phyloP scores from a whole-genome alignment of 2,888 invertebrate species.

The Metellina segmentata region DNA sequence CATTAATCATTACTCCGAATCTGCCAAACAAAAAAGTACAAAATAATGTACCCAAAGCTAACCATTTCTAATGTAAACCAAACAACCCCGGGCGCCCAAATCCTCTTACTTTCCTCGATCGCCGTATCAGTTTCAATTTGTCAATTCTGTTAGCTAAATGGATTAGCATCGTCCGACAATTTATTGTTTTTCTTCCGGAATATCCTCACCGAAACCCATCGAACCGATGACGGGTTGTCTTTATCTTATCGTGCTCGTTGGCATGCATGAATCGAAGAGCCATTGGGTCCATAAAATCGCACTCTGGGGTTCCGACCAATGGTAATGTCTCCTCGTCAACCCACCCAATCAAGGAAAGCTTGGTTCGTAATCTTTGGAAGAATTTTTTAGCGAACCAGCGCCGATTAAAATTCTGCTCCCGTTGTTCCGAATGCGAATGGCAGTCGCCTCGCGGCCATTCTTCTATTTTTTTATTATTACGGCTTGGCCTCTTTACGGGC shows the following conservation, averaged over 20 bases:
- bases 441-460: neutral
- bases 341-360: neutral
- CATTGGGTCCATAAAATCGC: slow-evolving; percentile 16
- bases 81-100: neutral
- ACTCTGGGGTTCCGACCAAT: neutral
- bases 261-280: neutral
- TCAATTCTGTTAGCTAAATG: slow-evolving; percentile 9
- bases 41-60: neutral
- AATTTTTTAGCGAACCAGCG: slow-evolving; percentile 49
- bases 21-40: neutral
- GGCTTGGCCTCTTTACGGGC: slow-evolving; percentile 71
- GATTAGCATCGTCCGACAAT: slow-evolving; percentile 46
- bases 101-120: slow-evolving; percentile 41
- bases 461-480: neutral
- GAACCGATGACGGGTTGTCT: slow-evolving; percentile 2
- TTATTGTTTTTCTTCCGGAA: slow-evolving; percentile 16
- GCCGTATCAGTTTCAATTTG: slow-evolving; percentile 50
- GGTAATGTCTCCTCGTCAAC: neutral
- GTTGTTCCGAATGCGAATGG: slow-evolving; percentile 26
- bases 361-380: slow-evolving; percentile 26
- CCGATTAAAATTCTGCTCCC: slow-evolving; percentile 69
- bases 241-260: neutral
- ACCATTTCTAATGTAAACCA: slow-evolving; percentile 34
- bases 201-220: slow-evolving; percentile 13
- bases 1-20: neutral